Base-by-base conservation (phyloP, 2,797 vertebrate species). In the Tenualosa thibaudeaui region DNA sequence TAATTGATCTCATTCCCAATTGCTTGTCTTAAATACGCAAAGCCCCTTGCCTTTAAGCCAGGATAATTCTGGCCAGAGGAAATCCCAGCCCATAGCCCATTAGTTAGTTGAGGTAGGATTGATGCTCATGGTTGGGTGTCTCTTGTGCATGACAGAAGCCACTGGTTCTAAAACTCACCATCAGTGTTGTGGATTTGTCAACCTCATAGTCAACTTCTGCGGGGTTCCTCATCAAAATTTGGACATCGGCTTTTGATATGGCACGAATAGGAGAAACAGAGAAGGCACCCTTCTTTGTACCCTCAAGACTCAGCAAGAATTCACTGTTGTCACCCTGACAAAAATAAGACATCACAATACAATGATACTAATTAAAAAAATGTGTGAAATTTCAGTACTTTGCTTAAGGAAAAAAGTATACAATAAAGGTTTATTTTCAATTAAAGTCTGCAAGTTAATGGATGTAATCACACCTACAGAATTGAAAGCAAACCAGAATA, bases 191-290 rank as follows among this genome's bases (percentile, higher is more conserved):
- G 58, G 54, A 54, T 0, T 71, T 2, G 40, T 84, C 89, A 4
- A 19, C 54, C 90, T 99, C 98, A 3, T 92, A 99, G 93, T 99
- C 97, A 88, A 99, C 91, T 15, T 89, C 26, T 0, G 13, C 3
- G 0, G 96, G 85, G 15, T 93, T 22, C 78, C 71, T 93, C 89
- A 99, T 95, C 84, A 93, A 86, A 84, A 99, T 91, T 89, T 97
- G 96, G 84, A 98, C 95, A 0, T 71, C 17, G 0, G 89, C 94
- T 0, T 95, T 88, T n/a, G 93, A 91, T 0, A 8, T 51, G 0
- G 93, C 93, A 0, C 15, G 53, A 3, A 37, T 0, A 0, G 97
- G 97, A 6, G 89, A 92, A 81, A 99, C 95, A 0, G 90, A 90
- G 90, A 99, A 99, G 75, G 94, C 94, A 0, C 87, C 83, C 0